Evolutionary conservation across 23 tunicate species (phyloP).

Genomic region (Halocynthia aurantium): DNA sequence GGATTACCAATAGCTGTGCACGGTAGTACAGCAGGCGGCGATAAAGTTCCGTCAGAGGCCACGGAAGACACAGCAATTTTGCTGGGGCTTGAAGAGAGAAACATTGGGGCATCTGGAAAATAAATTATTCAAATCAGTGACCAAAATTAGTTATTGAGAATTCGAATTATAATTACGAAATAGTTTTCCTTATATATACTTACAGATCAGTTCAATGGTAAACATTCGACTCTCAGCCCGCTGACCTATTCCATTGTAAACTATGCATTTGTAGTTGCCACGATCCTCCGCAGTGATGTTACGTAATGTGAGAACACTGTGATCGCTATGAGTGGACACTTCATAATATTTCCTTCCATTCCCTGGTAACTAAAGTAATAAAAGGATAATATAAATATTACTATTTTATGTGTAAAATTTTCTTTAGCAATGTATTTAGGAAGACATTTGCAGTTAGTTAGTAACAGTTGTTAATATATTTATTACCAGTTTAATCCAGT

Average conservation of each 20-base stretch:
- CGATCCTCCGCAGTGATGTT: constrained; percentile 49
- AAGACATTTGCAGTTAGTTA: background rate
- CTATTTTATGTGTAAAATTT: background rate
- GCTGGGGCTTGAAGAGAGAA: background rate
- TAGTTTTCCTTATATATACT: constrained; percentile 13
- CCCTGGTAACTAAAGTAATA: constrained; percentile 4
- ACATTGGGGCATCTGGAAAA: constrained; percentile 10
- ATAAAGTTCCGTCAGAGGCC: background rate
- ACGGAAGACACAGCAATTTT: constrained; percentile 14
- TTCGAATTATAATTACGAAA: too few relatives aligned
- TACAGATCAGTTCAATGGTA: constrained; percentile 33
- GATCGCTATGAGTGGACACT: constrained; percentile 2
- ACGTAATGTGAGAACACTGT: constrained; percentile 20
- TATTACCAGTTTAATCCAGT: constrained; percentile 59
- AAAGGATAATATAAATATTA: background rate
- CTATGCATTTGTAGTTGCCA: constrained; percentile 55
- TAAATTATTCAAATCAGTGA: background rate
- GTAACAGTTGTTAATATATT: background rate
- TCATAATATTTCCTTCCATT: constrained; percentile 16
- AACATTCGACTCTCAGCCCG: constrained; percentile 8
- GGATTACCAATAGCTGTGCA: constrained; percentile 7
- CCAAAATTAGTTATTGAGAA: background rate
- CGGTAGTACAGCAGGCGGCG: background rate
- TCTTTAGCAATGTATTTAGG: background rate
- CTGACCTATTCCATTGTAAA: constrained; percentile 46